Evolutionary conservation across 2,113 vertebrate genomes (phyloP).

Genomic region (Notothenia coriiceps): DNA sequence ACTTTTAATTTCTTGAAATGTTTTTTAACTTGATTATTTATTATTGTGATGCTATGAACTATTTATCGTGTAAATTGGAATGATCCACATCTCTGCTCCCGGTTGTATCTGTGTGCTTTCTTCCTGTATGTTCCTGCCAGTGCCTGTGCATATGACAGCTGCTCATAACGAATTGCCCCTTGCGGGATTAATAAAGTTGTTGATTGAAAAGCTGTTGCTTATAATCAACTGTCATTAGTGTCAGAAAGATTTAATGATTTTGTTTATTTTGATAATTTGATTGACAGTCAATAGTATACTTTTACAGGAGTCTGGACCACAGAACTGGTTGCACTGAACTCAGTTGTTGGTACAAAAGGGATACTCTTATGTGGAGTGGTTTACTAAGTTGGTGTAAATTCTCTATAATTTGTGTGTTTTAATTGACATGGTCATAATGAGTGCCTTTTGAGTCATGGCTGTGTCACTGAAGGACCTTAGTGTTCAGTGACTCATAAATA

Average conservation of each 20-base stretch:
- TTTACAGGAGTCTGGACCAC: not conserved
- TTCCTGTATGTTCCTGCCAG: too few relatives aligned
- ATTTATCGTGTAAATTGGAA: too few relatives aligned
- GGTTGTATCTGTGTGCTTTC: too few relatives aligned
- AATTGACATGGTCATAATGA: conserved; percentile 37
- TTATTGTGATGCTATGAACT: too few relatives aligned
- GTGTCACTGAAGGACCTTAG: conserved; percentile 54
- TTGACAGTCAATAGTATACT: not conserved
- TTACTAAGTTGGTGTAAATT: conserved; percentile 2
- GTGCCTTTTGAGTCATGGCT: conserved; percentile 63
- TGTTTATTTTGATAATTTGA: not conserved
- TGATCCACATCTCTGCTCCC: too few relatives aligned
- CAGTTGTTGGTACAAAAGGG: not conserved
- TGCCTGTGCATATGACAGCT: too few relatives aligned
- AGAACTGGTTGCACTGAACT: not conserved
- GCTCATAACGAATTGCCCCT: too few relatives aligned
- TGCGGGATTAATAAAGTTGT: too few relatives aligned
- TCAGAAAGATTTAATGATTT: not conserved
- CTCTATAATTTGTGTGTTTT: conserved; percentile 30
- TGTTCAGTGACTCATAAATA: conserved; percentile 62
- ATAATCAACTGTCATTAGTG: not conserved
- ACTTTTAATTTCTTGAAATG: too few relatives aligned
- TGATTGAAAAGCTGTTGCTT: not conserved
- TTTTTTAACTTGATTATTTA: too few relatives aligned
- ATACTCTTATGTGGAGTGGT: not conserved